Conservation (phyloP, 1,140 invertebrate genomes). For the Antheraea pernyi region DNA sequence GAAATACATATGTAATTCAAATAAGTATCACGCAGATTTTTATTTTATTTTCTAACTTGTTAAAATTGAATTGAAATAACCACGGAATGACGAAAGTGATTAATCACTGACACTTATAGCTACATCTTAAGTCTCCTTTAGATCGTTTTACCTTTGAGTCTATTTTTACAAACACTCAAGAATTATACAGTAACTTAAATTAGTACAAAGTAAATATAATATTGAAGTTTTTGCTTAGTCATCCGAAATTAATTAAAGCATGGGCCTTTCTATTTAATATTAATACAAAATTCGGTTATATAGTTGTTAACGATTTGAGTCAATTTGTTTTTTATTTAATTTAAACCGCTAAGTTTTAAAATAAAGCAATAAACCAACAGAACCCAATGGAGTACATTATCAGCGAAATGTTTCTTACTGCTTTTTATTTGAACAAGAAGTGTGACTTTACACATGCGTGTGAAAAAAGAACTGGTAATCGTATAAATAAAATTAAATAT, state of each 20-base stretch:
- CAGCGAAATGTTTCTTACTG: not conserved
- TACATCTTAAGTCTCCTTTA: not conserved
- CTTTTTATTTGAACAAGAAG: not conserved
- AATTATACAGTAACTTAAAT: not conserved
- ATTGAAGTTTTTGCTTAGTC: no score
- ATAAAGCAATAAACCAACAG: not conserved
- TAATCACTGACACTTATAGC: not conserved
- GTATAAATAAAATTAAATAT: not conserved
- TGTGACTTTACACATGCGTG: not conserved
- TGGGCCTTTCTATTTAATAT: no score
- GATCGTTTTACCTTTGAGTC: not conserved
- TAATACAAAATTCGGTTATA: no score
- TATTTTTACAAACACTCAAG: not conserved
- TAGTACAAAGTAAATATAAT: no score
- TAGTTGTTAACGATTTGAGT: not conserved
- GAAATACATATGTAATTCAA: no score
- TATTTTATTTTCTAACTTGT: slow-evolving; percentile 1
- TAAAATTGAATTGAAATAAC: not conserved
- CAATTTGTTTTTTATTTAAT: not conserved
- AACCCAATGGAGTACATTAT: not conserved
- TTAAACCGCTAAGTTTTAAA: not conserved
- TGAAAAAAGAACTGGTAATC: not conserved
- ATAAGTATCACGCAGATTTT: no score
- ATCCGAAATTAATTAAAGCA: no score
- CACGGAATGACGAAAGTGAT: not conserved